phyloP scores from a whole-genome alignment of 2,113 vertebrate species.

The Nothocercus julius region DNA sequence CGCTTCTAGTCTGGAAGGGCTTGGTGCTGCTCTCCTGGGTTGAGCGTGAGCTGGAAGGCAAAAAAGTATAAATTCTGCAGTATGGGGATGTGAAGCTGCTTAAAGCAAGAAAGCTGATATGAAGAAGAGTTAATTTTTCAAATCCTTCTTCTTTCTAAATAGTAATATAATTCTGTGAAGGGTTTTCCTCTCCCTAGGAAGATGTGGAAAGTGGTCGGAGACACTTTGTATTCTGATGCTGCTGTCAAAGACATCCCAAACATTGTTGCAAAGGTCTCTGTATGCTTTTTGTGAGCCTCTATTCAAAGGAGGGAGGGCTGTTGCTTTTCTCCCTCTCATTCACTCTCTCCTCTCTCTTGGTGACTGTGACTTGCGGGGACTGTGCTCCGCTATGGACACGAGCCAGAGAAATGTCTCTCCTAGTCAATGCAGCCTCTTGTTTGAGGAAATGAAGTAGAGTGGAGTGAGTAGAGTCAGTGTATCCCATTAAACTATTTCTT shows the following conservation, averaged over 20 bases:
- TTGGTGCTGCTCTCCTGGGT: neutral
- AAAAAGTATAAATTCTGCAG: neutral
- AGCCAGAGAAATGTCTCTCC: conserved; percentile 48
- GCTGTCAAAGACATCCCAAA: neutral
- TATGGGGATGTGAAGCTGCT: neutral
- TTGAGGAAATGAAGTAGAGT: conserved; percentile 14
- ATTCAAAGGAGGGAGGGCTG: conserved; percentile 11
- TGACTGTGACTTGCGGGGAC: neutral
- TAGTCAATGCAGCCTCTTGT: conserved; percentile 48
- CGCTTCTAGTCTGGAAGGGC: neutral
- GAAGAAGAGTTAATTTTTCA: neutral
- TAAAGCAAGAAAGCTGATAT: neutral
- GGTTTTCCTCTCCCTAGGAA: neutral
- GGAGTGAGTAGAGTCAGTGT: conserved; percentile 1
- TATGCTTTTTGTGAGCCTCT: neutral
- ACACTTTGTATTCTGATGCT: neutral
- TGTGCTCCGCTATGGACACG: neutral
- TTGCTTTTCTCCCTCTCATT: neutral
- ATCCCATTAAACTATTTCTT: conserved; percentile 44
- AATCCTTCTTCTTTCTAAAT: neutral
- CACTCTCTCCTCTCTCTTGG: neutral
- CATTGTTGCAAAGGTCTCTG: neutral
- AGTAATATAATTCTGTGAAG: neutral
- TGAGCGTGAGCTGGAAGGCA: neutral
- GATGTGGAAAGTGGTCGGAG: neutral